phyloP scores from a whole-genome alignment of 2,888 invertebrate genomes.

The Microctonus hyperodae region DNA sequence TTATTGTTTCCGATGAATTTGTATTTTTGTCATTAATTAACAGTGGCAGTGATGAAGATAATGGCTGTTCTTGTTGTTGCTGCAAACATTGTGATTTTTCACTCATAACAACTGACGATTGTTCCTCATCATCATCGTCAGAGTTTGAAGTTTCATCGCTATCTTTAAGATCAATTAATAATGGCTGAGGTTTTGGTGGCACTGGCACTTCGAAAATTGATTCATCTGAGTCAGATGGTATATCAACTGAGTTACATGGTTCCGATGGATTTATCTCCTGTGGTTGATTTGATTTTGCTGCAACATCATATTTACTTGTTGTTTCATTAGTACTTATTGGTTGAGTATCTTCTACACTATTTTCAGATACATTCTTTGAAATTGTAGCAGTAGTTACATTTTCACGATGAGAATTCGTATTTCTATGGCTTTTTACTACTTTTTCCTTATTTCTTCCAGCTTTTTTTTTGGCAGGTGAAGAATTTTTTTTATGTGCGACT shows the following conservation, averaged over 20 bases:
- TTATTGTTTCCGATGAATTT: not conserved
- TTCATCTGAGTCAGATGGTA: conserved; percentile 42
- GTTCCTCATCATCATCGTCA: conserved; percentile 20
- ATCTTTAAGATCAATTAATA: conserved; percentile 52
- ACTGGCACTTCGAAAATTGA: conserved; percentile 59
- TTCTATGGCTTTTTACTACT: not conserved
- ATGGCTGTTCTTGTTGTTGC: not conserved
- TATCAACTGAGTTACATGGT: conserved; percentile 47
- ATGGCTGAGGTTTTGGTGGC: conserved; percentile 56
- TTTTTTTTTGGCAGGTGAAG: not conserved
- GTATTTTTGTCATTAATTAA: conserved; percentile 4
- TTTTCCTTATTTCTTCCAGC: not conserved
- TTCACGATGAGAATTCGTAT: too few species aligned
- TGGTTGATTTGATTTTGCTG: conserved; percentile 17
- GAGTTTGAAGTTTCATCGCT: conserved; percentile 41
- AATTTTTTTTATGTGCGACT: too few species aligned
- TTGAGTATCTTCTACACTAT: conserved; percentile 13
- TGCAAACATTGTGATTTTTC: not conserved
- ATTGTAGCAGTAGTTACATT: not conserved
- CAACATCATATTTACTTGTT: conserved; percentile 36
- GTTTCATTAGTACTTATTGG: not conserved
- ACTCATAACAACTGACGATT: not conserved
- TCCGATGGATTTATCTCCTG: conserved; percentile 5
- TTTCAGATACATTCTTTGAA: conserved; percentile 20
- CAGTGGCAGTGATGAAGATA: too few species aligned